These are phyloP conservation scores for Aegotheles bennettii DNA, from an alignment of 2,113 vertebrate genomes.

Conservation along the genomic window DNA sequence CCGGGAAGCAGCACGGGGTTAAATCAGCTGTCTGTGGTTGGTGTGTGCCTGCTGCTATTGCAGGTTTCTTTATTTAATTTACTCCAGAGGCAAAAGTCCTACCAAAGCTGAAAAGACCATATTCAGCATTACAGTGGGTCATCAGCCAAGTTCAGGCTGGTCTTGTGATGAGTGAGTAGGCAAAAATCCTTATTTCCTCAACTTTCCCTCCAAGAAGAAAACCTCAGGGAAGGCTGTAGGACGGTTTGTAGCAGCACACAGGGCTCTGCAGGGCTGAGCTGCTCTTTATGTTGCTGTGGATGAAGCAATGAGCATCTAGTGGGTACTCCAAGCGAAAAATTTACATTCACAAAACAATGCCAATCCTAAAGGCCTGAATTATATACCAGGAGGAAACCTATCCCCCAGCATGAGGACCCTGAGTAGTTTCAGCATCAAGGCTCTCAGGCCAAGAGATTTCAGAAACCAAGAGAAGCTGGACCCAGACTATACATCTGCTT, in stretches of 20 bases:
- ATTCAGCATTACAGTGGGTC: background rate
- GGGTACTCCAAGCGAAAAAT: background rate
- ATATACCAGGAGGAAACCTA: background rate
- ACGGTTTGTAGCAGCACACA: rapidly evolving
- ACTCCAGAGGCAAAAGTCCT: background rate
- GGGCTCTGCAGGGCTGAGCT: background rate
- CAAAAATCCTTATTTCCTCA: constrained; percentile 11
- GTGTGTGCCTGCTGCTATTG: background rate
- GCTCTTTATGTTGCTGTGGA: rapidly evolving
- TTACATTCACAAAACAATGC: background rate
- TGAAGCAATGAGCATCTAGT: background rate
- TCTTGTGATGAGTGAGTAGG: constrained; percentile 32
- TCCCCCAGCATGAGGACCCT: background rate
- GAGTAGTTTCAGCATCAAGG: background rate
- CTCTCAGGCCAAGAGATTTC: background rate
- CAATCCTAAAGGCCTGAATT: background rate
- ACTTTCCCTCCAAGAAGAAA: background rate
- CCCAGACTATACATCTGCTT: background rate
- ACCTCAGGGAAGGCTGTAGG: background rate
- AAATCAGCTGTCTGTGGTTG: background rate
- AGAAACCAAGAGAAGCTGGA: background rate
- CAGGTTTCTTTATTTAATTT: background rate
- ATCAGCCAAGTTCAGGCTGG: background rate
- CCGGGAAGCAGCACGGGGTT: background rate
- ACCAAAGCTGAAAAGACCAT: background rate